Percentiles rank a stretch among this genome's conserved stretches.
Conservation (phyloP, 2,797 vertebrate genomes). For the Nannoperca australis region DNA sequence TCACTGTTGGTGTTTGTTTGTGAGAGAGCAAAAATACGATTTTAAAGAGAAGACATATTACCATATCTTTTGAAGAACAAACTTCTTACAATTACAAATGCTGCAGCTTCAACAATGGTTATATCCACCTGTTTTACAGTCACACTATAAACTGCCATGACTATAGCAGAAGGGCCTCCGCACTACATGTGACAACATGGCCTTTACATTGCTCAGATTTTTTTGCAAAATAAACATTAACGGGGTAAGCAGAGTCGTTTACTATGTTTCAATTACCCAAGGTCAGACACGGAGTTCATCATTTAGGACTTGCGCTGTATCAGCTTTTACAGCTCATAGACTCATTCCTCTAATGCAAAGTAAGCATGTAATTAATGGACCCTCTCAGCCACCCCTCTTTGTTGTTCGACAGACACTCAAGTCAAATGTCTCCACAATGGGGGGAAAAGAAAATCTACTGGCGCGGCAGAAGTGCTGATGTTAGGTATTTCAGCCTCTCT, state of each 20-base stretch:
- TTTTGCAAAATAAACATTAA: conserved; percentile 22
- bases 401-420: conserved; percentile 85
- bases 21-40: background rate
- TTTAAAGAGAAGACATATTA: background rate
- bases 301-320: conserved; percentile 72
- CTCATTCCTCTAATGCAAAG: conserved; percentile 82
- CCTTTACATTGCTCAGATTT: conserved; percentile 19
- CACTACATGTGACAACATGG: conserved; percentile 1
- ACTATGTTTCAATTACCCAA: conserved; percentile 80
- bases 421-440: conserved; percentile 84
- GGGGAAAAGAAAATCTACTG: conserved; percentile 76
- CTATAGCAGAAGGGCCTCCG: conserved; percentile 18
- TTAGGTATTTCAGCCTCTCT: conserved; percentile 70
- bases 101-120: conserved; percentile 26
- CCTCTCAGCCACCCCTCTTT: conserved; percentile 83
- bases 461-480: conserved; percentile 84
- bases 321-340: conserved; percentile 78
- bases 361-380: conserved; percentile 86
- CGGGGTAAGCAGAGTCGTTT: conserved; percentile 61
- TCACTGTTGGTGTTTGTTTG: conserved; percentile 37
- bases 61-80: background rate
- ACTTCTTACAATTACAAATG: background rate
- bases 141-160: background rate
- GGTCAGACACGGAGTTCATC: conserved; percentile 82
- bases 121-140: conserved; percentile 53